A percentile compares a stretch with the other conserved stretches of the same genome.
Conservation (phyloP, 2,888 invertebrate genomes). For the Pristionchus mayeri region DNA sequence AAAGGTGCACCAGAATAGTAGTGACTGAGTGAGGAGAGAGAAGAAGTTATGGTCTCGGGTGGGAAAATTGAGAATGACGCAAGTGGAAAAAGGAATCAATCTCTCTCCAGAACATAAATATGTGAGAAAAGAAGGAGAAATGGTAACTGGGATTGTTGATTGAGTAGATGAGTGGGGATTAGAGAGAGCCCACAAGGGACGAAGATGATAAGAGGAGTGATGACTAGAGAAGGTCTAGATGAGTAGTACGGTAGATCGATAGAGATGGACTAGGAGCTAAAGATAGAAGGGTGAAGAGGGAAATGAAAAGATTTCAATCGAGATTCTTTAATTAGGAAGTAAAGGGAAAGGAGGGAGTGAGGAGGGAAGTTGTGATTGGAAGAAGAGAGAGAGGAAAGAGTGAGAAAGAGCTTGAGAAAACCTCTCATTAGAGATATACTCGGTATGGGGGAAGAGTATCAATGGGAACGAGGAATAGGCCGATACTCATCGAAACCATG, state of each 20-base stretch:
- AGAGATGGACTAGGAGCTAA: neutral
- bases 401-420: neutral
- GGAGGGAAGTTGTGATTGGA: slow-evolving; percentile 18
- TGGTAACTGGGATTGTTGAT: neutral
- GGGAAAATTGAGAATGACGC: neutral
- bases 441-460: neutral
- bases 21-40: neutral
- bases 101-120: neutral
- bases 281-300: neutral
- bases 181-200: neutral
- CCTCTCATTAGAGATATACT: slow-evolving; percentile 22
- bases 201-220: neutral
- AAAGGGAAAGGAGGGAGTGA: slow-evolving; percentile 1
- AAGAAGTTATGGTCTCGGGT: neutral
- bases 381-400: neutral
- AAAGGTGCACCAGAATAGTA: slow-evolving; percentile 15
- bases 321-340: slow-evolving; percentile 42
- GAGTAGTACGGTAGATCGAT: neutral
- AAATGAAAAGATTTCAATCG: slow-evolving; percentile 21
- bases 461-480: too few relatives aligned
- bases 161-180: neutral
- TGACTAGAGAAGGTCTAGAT: slow-evolving; percentile 6
- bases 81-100: neutral
- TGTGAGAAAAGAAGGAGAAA: neutral
- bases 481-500: too few relatives aligned